Conservation (phyloP, 2,113 vertebrate species). For the Psilopogon haemacephalus region DNA sequence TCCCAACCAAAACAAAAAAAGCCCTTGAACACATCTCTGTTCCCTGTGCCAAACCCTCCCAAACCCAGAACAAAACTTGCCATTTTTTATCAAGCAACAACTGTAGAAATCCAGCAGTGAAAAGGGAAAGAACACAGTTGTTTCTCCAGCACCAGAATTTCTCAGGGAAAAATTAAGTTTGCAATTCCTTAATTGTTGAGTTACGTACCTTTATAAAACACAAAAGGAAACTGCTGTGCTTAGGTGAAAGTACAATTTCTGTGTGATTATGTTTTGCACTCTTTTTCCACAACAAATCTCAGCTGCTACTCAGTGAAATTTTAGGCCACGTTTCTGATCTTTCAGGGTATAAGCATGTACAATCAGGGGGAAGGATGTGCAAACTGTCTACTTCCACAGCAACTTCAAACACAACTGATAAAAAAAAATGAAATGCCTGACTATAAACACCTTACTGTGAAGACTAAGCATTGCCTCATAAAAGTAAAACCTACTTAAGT, state of each 20-base stretch:
- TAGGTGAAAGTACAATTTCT: not conserved
- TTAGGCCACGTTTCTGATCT: not conserved
- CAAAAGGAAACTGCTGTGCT: not conserved
- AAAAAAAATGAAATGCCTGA: not conserved
- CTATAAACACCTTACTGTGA: not conserved
- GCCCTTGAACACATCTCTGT: fast-evolving
- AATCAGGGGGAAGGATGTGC: not conserved
- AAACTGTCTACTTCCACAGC: not conserved
- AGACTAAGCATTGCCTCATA: not conserved
- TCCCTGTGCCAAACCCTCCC: not conserved
- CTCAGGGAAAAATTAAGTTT: not conserved
- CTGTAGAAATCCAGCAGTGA: not conserved
- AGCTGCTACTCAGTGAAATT: not conserved
- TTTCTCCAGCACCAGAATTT: not conserved
- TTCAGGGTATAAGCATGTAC: not conserved
- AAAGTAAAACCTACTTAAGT: not conserved
- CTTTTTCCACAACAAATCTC: not conserved
- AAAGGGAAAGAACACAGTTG: not conserved
- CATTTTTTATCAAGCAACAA: not conserved
- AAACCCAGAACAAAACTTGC: not conserved
- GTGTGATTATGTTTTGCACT: fast-evolving
- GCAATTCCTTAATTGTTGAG: not conserved
- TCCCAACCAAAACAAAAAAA: not conserved
- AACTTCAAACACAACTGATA: not conserved
- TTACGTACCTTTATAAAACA: not conserved